Percentiles rank a stretch among this genome's conserved stretches.
Evolutionary conservation across 2,888 invertebrate genomes (phyloP).

Genomic region (Cryptocephalus moraei): DNA sequence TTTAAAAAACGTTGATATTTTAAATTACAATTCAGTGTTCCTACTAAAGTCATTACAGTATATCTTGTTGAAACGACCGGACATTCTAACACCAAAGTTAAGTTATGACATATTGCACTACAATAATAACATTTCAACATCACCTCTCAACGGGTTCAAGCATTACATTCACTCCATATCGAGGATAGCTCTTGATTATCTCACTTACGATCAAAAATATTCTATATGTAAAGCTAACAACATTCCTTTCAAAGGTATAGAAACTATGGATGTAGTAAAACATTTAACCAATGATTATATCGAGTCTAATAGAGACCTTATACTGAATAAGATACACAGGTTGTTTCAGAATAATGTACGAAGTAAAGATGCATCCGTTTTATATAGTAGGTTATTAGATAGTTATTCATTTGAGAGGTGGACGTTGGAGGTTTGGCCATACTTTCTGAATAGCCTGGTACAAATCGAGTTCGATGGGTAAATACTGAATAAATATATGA

Average conservation of each 20-base stretch:
- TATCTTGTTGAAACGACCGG: constrained; percentile 13
- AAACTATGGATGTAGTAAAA: constrained; percentile 15
- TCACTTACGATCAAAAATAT: constrained; percentile 6
- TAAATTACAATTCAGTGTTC: constrained; percentile 13
- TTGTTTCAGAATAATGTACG: constrained; percentile 22
- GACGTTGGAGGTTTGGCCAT: constrained; percentile 17
- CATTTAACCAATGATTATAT: constrained; percentile 7
- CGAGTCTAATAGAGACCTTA: constrained; percentile 3
- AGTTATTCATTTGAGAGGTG: constrained; percentile 17
- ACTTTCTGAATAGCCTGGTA: constrained; percentile 11
- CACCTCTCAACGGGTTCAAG: constrained; percentile 18
- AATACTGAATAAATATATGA: constrained; percentile 4
- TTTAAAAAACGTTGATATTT: constrained; percentile 6
- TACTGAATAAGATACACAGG: constrained; percentile 14
- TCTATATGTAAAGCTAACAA: constrained; percentile 11
- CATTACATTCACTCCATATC: constrained; percentile 16
- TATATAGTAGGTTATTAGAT: constrained; percentile 17
- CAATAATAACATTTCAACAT: constrained; percentile 14
- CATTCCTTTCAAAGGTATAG: constrained; percentile 17
- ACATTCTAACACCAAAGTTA: constrained; percentile 10
- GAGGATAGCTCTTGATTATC: constrained; percentile 13
- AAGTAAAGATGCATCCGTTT: constrained; percentile 20
- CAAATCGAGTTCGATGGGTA: constrained; percentile 20
- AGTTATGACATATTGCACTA: constrained; percentile 11
- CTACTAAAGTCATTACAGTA: constrained; percentile 15